Evolutionary conservation across 2,797 vertebrate species (phyloP).

Genomic region (Leptodactylus fallax): DNA sequence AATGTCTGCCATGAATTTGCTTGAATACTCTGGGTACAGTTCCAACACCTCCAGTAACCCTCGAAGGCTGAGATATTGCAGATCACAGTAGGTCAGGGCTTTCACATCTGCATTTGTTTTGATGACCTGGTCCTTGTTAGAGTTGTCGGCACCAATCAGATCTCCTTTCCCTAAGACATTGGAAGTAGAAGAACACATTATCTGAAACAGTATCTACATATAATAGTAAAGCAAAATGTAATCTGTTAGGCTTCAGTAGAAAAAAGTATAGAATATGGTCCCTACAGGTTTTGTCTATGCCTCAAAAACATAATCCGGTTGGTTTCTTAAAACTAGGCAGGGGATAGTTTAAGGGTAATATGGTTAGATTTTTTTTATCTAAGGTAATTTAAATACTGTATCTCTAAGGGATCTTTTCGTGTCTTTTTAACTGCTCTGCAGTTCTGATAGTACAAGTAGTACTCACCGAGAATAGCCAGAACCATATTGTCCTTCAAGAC

Average conservation of each 20-base stretch:
- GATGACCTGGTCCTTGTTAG: constrained; percentile 85
- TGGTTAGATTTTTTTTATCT: neutral
- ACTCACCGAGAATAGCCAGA: constrained; percentile 90
- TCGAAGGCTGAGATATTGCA: constrained; percentile 88
- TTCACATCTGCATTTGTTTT: constrained; percentile 95
- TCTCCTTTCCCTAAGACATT: constrained; percentile 90
- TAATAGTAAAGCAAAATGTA: neutral
- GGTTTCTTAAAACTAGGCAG: neutral
- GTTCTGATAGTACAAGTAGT: neutral
- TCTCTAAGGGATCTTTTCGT: neutral
- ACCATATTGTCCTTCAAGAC: constrained; percentile 92
- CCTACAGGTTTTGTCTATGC: neutral
- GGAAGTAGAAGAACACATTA: too few species aligned
- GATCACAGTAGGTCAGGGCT: constrained; percentile 94
- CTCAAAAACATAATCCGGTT: neutral
- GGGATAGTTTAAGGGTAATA: neutral
- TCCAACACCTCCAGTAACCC: constrained; percentile 89
- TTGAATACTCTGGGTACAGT: constrained; percentile 91
- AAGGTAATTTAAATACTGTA: neutral
- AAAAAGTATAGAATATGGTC: neutral
- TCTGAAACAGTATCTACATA: neutral
- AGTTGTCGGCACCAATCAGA: constrained; percentile 91
- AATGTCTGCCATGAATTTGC: constrained; percentile 87
- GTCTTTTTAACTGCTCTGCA: neutral
- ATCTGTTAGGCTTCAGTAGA: neutral